phyloP scores from a whole-genome alignment of 2,113 vertebrate genomes.

The Phoenicopterus ruber region DNA sequence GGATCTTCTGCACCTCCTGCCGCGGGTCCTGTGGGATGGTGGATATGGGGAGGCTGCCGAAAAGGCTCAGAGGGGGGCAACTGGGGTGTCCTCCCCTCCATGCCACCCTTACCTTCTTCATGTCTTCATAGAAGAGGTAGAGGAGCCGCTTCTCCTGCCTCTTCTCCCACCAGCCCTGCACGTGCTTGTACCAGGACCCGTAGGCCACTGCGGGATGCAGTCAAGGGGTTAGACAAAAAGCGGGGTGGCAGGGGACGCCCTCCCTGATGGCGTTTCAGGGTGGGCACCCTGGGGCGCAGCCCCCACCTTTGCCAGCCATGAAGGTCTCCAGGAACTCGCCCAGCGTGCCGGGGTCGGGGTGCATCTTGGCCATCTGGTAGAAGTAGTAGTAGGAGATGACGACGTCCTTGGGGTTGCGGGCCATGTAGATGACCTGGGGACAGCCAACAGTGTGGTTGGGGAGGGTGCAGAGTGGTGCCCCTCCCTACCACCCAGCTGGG shows the following conservation, averaged over 20 bases:
- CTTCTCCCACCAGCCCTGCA: conserved; percentile 82
- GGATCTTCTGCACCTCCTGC: conserved; percentile 66
- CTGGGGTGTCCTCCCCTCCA: not conserved
- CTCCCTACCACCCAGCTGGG: not conserved
- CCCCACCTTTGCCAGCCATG: conserved; percentile 67
- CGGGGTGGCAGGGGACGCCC: rapidly evolving
- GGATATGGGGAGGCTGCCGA: not conserved
- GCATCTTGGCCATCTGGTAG: conserved; percentile 70
- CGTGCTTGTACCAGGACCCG: conserved; percentile 82
- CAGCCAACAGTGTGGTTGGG: not conserved
- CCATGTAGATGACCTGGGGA: conserved; percentile 76
- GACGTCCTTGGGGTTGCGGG: conserved; percentile 78
- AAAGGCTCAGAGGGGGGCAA: not conserved
- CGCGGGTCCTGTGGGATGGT: conserved; percentile 43
- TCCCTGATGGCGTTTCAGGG: not conserved
- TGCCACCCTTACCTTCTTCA: conserved; percentile 75
- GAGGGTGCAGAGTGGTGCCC: not conserved
- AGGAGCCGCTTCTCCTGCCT: conserved; percentile 72
- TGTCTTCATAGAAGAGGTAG: conserved; percentile 84
- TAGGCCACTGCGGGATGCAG: conserved; percentile 59
- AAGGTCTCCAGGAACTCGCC: conserved; percentile 72
- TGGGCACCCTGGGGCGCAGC: not conserved
- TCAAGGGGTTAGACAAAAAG: not conserved
- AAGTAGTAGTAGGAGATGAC: conserved; percentile 80
- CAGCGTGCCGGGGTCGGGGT: conserved; percentile 77